Percentiles rank a stretch among this genome's conserved stretches.
phyloP scores from a whole-genome alignment of 2,113 vertebrate species.

The Chaenocephalus aceratus region DNA sequence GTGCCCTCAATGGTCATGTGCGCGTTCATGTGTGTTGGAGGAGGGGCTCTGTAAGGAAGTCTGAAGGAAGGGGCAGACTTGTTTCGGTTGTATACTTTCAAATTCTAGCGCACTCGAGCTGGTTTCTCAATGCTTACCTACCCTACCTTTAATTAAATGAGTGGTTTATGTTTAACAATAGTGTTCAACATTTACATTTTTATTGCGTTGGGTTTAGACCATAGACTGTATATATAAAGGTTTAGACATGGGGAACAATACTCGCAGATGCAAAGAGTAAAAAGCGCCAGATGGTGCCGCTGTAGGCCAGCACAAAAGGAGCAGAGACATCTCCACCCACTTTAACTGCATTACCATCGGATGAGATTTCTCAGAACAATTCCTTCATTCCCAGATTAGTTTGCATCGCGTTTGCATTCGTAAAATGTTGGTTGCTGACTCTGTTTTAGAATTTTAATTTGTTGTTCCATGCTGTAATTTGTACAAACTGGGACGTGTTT shows the following conservation, averaged over 20 bases:
- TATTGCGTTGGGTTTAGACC: too few species aligned
- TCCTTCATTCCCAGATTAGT: not conserved
- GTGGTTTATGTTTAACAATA: not conserved
- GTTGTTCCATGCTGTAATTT: not conserved
- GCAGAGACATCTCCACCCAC: constrained; percentile 54
- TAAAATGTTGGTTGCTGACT: not conserved
- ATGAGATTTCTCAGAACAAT: not conserved
- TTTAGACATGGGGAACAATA: not conserved
- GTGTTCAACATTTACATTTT: not conserved
- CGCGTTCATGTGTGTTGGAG: too few species aligned
- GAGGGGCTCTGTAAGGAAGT: too few species aligned
- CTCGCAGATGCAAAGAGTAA: not conserved
- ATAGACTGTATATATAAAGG: too few species aligned
- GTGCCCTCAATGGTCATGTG: too few species aligned
- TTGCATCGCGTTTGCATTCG: not conserved
- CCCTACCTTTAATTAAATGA: not conserved
- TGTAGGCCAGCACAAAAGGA: constrained; percentile 40
- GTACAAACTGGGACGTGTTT: too few species aligned
- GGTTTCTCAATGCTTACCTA: too few species aligned
- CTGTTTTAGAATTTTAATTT: constrained; percentile 51
- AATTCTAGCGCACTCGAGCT: too few species aligned
- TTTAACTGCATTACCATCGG: not conserved
- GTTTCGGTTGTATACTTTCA: too few species aligned
- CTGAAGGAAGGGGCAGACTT: too few species aligned
- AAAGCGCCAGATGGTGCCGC: constrained; percentile 67